These are phyloP conservation scores for Terrapene triunguis DNA, from an alignment of 2,113 vertebrate genomes.

Conservation along the genomic window DNA sequence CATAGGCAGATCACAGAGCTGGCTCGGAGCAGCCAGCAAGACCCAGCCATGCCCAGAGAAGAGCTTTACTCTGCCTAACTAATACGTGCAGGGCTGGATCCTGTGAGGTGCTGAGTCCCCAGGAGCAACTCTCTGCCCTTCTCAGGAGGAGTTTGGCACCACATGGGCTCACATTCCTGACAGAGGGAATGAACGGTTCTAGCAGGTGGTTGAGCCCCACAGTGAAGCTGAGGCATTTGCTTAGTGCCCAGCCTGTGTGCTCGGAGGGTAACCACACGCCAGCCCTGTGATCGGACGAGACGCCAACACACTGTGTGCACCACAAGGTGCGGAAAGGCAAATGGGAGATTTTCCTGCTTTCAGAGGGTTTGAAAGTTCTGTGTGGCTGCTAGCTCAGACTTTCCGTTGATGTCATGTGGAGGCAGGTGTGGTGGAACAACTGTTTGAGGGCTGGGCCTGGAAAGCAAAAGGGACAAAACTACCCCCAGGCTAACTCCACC, in stretches of 20 bases:
- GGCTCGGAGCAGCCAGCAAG: background rate
- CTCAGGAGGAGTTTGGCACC: background rate
- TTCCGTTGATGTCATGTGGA: background rate
- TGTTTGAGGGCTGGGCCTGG: background rate
- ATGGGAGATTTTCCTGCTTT: background rate
- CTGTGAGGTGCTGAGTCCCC: background rate
- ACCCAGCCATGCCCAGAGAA: background rate
- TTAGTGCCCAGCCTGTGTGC: background rate
- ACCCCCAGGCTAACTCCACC: background rate
- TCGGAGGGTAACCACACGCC: background rate
- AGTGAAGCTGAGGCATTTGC: background rate
- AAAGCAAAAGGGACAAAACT: background rate
- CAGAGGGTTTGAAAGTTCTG: background rate
- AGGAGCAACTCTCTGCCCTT: background rate
- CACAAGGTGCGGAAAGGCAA: background rate
- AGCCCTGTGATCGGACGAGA: background rate
- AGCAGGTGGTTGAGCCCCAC: background rate
- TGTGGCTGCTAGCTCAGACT: background rate
- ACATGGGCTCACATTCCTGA: background rate
- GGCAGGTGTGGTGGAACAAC: background rate
- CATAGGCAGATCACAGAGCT: background rate
- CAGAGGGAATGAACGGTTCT: background rate
- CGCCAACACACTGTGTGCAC: background rate
- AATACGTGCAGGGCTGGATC: background rate
- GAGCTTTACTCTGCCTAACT: background rate